These are phyloP conservation scores for Aleiodes alternator DNA, from an alignment of 2,888 invertebrate species.

Conservation along the genomic window DNA sequence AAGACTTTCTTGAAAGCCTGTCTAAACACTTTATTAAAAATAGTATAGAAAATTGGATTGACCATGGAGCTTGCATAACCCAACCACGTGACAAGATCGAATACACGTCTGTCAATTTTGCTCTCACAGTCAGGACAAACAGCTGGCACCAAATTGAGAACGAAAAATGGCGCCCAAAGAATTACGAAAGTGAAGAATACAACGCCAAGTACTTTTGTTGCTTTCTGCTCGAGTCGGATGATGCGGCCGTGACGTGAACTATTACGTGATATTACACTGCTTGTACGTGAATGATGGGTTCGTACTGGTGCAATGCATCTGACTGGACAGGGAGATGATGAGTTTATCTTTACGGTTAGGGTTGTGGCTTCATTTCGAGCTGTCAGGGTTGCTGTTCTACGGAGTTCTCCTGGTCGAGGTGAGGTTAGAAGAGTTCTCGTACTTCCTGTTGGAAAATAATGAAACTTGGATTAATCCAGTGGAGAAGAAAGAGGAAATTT, in stretches of 20 bases:
- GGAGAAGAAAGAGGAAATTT: neutral
- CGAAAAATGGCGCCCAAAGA: slow-evolving; percentile 97
- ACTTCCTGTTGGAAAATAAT: slow-evolving; percentile 72
- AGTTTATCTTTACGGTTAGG: slow-evolving; percentile 71
- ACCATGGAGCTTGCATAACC: slow-evolving; percentile 97
- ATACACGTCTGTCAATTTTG: slow-evolving; percentile 85
- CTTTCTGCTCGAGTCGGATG: slow-evolving; percentile 94
- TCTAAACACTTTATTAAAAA: slow-evolving; percentile 95
- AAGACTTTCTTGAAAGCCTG: slow-evolving; percentile 93
- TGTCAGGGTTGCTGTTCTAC: slow-evolving; percentile 79
- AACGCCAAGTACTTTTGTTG: slow-evolving; percentile 95
- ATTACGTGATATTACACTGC: slow-evolving; percentile 88
- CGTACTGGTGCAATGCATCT: slow-evolving; percentile 79
- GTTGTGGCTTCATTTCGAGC: slow-evolving; percentile 75
- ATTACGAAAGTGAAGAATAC: slow-evolving; percentile 97
- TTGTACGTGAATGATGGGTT: slow-evolving; percentile 86
- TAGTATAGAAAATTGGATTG: slow-evolving; percentile 96
- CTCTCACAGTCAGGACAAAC: slow-evolving; percentile 89
- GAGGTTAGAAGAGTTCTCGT: slow-evolving; percentile 74
- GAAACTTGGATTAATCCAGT: neutral
- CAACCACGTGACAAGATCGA: slow-evolving; percentile 93
- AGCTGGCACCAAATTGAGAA: slow-evolving; percentile 90
- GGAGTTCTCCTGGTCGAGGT: slow-evolving; percentile 75
- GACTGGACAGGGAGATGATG: slow-evolving; percentile 78
- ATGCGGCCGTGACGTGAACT: slow-evolving; percentile 90